Evolutionary conservation across 2,797 vertebrate species (phyloP).

Genomic region (Sarcophilus harrisii): DNA sequence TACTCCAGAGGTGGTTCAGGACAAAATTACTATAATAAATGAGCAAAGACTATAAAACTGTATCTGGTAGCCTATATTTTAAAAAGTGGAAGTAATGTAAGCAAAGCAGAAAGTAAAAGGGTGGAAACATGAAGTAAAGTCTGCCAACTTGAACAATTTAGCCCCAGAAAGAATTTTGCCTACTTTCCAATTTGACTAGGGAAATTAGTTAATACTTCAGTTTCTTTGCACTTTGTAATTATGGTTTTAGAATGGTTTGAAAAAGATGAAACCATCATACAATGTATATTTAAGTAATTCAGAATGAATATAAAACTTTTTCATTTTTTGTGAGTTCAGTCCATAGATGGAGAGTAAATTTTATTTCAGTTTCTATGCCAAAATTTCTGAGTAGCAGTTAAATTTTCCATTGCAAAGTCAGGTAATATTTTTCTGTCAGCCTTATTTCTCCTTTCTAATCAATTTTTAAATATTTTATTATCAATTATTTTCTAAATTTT

Average conservation of each 20-base stretch:
- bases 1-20: slow-evolving; percentile 14
- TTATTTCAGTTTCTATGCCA: not conserved
- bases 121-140: not conserved
- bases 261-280: slow-evolving; percentile 35
- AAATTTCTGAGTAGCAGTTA: not conserved
- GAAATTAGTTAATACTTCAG: slow-evolving; percentile 35
- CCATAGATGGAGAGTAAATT: not conserved
- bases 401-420: not conserved
- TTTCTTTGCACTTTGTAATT: slow-evolving; percentile 38
- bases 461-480: not conserved
- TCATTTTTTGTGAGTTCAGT: not conserved
- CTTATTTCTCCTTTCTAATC: not conserved
- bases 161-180: not conserved
- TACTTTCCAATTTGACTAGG: slow-evolving; percentile 10
- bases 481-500: not conserved
- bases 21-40: slow-evolving; percentile 52
- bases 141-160: not conserved
- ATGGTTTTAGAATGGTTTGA: slow-evolving; percentile 28
- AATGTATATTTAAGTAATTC: slow-evolving; percentile 35
- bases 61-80: not conserved
- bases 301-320: slow-evolving; percentile 22
- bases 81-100: not conserved
- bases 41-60: slow-evolving; percentile 27
- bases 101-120: not conserved
- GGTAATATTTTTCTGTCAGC: not conserved